phyloP scores from a whole-genome alignment of 2,113 vertebrate genomes.

The Petrocephalus microphthalmus region DNA sequence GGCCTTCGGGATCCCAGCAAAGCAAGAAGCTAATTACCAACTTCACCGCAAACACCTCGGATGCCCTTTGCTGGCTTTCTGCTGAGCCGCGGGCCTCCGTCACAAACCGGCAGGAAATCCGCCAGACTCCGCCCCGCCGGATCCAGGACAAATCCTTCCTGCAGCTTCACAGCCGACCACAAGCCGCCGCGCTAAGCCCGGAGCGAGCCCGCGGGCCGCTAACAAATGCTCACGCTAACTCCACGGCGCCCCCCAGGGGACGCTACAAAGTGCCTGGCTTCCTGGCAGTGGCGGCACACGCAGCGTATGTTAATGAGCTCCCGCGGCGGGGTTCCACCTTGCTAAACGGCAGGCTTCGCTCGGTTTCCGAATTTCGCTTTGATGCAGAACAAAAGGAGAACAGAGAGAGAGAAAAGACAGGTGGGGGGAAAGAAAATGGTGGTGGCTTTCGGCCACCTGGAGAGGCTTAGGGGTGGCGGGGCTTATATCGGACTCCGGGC shows the following conservation, averaged over 20 bases:
- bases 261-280: background rate
- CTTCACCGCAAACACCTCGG: background rate
- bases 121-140: background rate
- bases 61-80: no score
- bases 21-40: background rate
- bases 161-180: background rate
- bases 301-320: background rate
- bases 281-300: background rate
- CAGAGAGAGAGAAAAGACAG: background rate
- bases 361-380: background rate
- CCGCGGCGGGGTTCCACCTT: background rate
- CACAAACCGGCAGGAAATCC: background rate
- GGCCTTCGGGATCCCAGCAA: background rate
- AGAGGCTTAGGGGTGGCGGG: slow-evolving; percentile 23
- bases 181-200: background rate
- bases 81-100: background rate
- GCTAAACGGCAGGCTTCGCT: background rate
- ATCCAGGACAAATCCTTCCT: background rate
- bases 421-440: background rate
- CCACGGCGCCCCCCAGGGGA: background rate
- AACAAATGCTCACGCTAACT: slow-evolving; percentile 5
- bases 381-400: slow-evolving; percentile 2
- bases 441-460: background rate
- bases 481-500: slow-evolving; percentile 31
- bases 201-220: slow-evolving; percentile 26